A percentile compares a stretch with the other conserved stretches of the same genome.
These are phyloP conservation scores for Eupithecia inturbata DNA, from an alignment of 2,888 invertebrate genomes.

Conservation along the genomic window DNA sequence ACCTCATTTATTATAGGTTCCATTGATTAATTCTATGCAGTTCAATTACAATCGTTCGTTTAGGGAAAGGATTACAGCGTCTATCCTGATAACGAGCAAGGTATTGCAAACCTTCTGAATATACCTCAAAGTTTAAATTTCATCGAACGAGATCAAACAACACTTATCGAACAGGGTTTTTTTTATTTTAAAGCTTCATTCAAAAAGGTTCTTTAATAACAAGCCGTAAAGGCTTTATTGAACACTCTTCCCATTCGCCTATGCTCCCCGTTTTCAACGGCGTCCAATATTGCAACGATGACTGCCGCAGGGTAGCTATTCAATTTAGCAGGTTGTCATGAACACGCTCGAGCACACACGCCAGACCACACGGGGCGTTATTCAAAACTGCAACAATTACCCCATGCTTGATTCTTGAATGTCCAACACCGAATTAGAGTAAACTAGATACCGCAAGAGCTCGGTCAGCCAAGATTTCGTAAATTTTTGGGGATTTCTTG, in stretches of 20 bases:
- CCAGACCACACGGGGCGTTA: slow-evolving; percentile 50
- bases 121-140: background rate
- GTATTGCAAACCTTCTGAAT: background rate
- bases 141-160: background rate
- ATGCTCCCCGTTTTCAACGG: slow-evolving; percentile 18
- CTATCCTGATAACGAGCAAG: background rate
- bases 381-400: slow-evolving; percentile 52
- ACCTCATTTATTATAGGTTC: slow-evolving; percentile 10
- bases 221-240: slow-evolving; percentile 5
- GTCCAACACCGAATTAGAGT: background rate
- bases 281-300: slow-evolving; percentile 27
- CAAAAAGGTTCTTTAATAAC: background rate
- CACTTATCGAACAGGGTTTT: background rate
- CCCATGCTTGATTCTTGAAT: slow-evolving; percentile 25
- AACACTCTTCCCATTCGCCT: slow-evolving; percentile 25
- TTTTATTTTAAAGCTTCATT: background rate
- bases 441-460: background rate
- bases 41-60: slow-evolving; percentile 5
- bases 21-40: slow-evolving; percentile 10
- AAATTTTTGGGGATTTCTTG: background rate
- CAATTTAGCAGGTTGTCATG: slow-evolving; percentile 73
- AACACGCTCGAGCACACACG: slow-evolving; percentile 57
- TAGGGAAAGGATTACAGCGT: background rate
- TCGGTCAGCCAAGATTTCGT: background rate
- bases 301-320: slow-evolving; percentile 51